Evolutionary conservation across 1,140 invertebrate species (phyloP).

Genomic region (Drosophila melanica): DNA sequence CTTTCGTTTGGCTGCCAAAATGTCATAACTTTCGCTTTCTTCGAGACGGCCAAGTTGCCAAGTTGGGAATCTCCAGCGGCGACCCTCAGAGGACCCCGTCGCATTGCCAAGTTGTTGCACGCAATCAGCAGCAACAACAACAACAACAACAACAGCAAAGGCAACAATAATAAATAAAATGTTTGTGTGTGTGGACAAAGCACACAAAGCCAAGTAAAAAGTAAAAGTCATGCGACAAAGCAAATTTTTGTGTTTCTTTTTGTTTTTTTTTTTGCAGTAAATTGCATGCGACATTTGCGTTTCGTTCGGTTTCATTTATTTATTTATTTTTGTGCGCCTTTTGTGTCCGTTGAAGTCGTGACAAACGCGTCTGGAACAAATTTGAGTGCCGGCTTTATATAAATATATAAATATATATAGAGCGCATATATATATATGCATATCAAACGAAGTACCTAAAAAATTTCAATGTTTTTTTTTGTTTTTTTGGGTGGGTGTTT

Average conservation of each 20-base stretch:
- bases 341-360: conserved; percentile 65
- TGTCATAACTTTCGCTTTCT: conserved; percentile 79
- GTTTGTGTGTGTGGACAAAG: conserved; percentile 16
- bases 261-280: conserved; percentile 64
- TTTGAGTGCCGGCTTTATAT: conserved; percentile 54
- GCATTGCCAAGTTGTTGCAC: conserved; percentile 64
- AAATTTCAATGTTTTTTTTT: conserved; percentile 8
- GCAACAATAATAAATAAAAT: conserved; percentile 34
- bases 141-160: conserved; percentile 9
- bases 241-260: conserved; percentile 12
- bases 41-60: conserved; percentile 36
- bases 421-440: conserved; percentile 7
- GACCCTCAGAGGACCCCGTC: conserved; percentile 16
- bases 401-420: conserved; percentile 21
- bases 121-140: conserved; percentile 54
- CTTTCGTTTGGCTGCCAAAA: conserved; percentile 69
- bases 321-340: conserved; percentile 51
- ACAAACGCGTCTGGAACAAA: conserved; percentile 68
- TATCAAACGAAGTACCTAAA: conserved; percentile 4
- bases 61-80: conserved; percentile 20
- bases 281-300: conserved; percentile 69
- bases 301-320: conserved; percentile 10
- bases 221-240: conserved; percentile 74
- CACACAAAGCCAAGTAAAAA: conserved; percentile 39
- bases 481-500: conserved; percentile 20